Base-by-base conservation (phyloP, 53 echinoderm and acorn worm genomes). In the Holothuria scabra region DNA sequence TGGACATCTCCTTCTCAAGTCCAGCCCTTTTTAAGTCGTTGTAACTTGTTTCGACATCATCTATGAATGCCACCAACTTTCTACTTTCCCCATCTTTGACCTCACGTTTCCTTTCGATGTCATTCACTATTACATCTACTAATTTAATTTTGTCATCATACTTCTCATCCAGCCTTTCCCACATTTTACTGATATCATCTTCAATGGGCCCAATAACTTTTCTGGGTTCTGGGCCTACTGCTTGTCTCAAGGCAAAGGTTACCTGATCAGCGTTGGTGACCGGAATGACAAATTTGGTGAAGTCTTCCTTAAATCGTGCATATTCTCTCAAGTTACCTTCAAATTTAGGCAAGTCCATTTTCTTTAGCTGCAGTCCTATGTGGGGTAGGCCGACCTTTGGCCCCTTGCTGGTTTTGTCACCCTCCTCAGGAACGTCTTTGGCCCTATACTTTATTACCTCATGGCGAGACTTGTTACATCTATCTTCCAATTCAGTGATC, bases 1-100 rank as follows among this genome's bases (percentile, higher is more conserved):
- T 88, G 2, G 88, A 83, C 28, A 88, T 83, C 46, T 87, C 87
- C 59, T 22, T 33, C 58, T 87, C 81, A 55, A 87, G 79, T 11
- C 46, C 87, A 55, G 65, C 30, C 55, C 52, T 87, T 37, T 41
- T 34, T 6, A 87, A 81, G 52, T 87, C 81, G 10, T 87, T 55
- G 67, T 61, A 82, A 31, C 83, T 68, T 11, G 32, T 55, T 32
- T 82, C 87, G 11, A 87, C 11, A 21, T 22, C 22, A 82, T 87
- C 83, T 25, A 87, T 81, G 22, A 59, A 69, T 12, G 64, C 83
- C 2, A 87, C 60, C 0, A 70, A 60, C 46, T 52, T 62, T 59
- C 55, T 64, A 34, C 83, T 82, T 25, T 81, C 87, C 55, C 87
- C 83, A 56, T 87, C 83, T 52, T 37, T 71, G 6, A 87, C 59